Percentiles rank a stretch among this genome's conserved stretches.
Evolutionary conservation across 2,113 vertebrate genomes (phyloP).

Genomic region (Ploceus nigricollis): DNA sequence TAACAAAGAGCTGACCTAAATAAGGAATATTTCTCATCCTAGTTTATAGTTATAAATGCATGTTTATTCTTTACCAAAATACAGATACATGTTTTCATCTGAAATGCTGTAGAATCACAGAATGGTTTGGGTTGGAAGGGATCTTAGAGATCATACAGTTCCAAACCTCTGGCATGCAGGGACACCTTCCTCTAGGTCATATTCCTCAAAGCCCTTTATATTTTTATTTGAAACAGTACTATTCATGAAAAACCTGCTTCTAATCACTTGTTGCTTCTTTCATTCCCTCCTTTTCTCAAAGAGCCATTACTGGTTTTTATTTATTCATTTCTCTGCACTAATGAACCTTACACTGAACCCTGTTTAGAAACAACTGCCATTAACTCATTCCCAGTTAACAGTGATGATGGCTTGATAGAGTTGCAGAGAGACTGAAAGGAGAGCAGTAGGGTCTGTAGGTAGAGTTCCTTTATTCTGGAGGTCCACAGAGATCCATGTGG

Average conservation of each 20-base stretch:
- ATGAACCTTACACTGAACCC: not conserved
- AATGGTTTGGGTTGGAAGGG: not conserved
- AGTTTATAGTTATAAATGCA: not conserved
- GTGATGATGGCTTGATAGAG: not conserved
- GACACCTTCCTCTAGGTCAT: not conserved
- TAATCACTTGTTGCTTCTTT: not conserved
- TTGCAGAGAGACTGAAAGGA: not conserved
- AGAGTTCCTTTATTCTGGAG: not conserved
- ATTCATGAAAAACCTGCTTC: not conserved
- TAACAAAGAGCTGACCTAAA: not conserved
- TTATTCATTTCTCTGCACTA: not conserved
- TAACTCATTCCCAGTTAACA: not conserved
- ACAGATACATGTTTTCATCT: not conserved
- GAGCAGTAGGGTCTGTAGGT: not conserved
- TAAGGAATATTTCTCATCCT: not conserved
- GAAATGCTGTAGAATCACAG: not conserved
- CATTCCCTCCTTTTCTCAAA: not conserved
- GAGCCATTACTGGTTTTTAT: not conserved
- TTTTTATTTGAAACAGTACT: not conserved
- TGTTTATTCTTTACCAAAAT: not conserved
- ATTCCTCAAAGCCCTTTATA: not conserved
- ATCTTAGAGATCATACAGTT: not conserved
- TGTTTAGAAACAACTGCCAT: not conserved
- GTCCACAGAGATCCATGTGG: not conserved
- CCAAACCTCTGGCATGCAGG: not conserved